Evolutionary conservation across 2,888 invertebrate genomes (phyloP), one percentile per base, ranked within the genome.

Genomic region (Metellina segmentata): DNA sequence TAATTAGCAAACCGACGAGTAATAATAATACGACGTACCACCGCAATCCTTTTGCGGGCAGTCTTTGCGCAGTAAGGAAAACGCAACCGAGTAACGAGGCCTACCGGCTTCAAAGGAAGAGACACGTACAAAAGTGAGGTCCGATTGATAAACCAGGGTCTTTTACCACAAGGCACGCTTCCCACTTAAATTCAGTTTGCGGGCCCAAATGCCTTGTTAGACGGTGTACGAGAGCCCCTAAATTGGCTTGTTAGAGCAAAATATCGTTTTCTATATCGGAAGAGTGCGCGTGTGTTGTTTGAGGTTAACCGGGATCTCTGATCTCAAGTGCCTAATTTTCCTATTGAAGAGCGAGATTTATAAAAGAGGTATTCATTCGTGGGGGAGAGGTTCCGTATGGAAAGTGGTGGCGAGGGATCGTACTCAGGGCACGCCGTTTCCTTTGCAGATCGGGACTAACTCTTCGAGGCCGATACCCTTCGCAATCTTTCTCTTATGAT

Each of bases 241-340:
- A 89, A 89, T 89, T 89, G 89, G 86, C 87, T 91, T 83, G 91
- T 91, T 91, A 91, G 85, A 72, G 70, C 79, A 85, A 89, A 89
- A 89, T 83, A 91, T 91, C 91, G 91, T 91, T 91, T 91, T 91
- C 91, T 87, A 81, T 83, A 72, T 86, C 77, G 86, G 70, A 75
- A 20, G 85, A 75, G 77, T 53, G 74, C 16, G 74, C 70, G 69
- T 49, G 48, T 34, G 74, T 85, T 85, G 90, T 91, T 91, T 91
- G 91, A 87, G 91, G 91, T 91, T 77, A 82, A 79, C 91, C 87
- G 71, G 78, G 91, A 61, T 74, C 83, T 91, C 87, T 91, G 91
- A 87, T 87, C 74, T 91, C 87, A 81, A 91, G 91, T 82, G 79
- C 82, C 91, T 91, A 87, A 87, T 91, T 91, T 91, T 87, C 91